Percentiles rank a stretch among this genome's conserved stretches.
These are phyloP conservation scores for Mimas tiliae DNA, from an alignment of 2,888 invertebrate species.

Conservation along the genomic window DNA sequence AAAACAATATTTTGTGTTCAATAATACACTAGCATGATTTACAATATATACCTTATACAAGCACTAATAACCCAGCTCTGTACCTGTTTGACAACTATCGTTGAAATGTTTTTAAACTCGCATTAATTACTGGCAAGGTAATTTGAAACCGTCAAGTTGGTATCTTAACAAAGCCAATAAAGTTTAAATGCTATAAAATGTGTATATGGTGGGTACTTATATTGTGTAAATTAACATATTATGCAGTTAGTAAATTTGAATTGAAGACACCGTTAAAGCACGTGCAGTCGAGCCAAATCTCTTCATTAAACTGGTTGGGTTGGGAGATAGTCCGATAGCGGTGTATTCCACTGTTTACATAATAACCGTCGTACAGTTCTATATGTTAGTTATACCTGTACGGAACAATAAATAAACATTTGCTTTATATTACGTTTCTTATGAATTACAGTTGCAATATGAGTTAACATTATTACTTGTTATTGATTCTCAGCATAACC, in stretches of 20 bases:
- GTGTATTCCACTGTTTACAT: constrained; percentile 67
- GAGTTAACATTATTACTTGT: background rate
- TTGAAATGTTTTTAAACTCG: constrained; percentile 19
- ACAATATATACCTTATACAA: constrained; percentile 28
- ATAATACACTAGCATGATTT: constrained; percentile 25
- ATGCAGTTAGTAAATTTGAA: constrained; percentile 14
- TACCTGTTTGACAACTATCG: constrained; percentile 16
- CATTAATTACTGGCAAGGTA: constrained; percentile 21
- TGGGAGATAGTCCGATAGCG: constrained; percentile 61
- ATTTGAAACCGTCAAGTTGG: background rate
- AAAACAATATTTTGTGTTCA: constrained; percentile 27
- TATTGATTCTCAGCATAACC: constrained; percentile 16
- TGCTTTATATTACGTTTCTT: constrained; percentile 15
- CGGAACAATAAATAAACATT: constrained; percentile 13
- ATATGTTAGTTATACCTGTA: background rate
- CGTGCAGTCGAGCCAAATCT: constrained; percentile 80
- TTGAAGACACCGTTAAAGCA: constrained; percentile 67
- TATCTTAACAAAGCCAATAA: background rate
- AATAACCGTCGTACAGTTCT: constrained; percentile 28
- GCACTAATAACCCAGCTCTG: constrained; percentile 4
- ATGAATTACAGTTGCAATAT: constrained; percentile 6
- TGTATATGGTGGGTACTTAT: background rate
- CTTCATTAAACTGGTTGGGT: constrained; percentile 79
- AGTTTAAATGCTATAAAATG: background rate
- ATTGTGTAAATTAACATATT: background rate